Evolutionary conservation across 1,140 invertebrate genomes (phyloP), one percentile per base, ranked within the genome.

Genomic region (Diachasma alloeum): DNA sequence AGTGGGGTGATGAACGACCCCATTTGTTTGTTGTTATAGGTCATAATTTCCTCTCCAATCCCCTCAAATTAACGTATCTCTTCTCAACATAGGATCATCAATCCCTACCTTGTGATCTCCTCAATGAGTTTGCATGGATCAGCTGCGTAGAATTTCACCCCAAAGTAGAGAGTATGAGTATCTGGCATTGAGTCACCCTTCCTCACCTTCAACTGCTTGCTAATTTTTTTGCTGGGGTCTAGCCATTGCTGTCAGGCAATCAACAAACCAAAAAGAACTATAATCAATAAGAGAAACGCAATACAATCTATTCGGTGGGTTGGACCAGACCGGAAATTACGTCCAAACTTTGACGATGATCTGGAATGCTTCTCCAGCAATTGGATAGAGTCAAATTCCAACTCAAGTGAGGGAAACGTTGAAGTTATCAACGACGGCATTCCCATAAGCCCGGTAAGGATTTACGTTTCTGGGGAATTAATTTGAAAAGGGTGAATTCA

Each of bases 111-210:
- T 37, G 97, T 99, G 79, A 98, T 96, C 90, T 99, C 97, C 90
- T 98, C 97, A 48, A 97, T 91, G 68, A 99, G 91, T 86, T 98
- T 98, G 91, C 96, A 97, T 0, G 97, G 98, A 90, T 99, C 98
- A 1, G 97, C 97, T 0, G 98, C 97, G 89, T 99, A 99, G 90
- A 99, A 99, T 90, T 99, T 99, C 66, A 99, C 98, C 44, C 97
- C 96, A 86, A 99, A 99, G 87, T 99, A 97, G 79, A 99, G 94
- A 19, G 97, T 98, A 87, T 96, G 97, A 1, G 93, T 93, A 80
- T 96, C 94, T 78, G 92, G 90, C 39, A 91, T 91, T 31, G 84
- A 83, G 71, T 89, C 87, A 59, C 93, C 93, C 83, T 90, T 91
- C 83, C 89, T 88, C 90, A 91, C 90, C 84, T 95, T 95, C 66